Conservation (phyloP, 2,888 invertebrate genomes). For the Cephus pygmeus region DNA sequence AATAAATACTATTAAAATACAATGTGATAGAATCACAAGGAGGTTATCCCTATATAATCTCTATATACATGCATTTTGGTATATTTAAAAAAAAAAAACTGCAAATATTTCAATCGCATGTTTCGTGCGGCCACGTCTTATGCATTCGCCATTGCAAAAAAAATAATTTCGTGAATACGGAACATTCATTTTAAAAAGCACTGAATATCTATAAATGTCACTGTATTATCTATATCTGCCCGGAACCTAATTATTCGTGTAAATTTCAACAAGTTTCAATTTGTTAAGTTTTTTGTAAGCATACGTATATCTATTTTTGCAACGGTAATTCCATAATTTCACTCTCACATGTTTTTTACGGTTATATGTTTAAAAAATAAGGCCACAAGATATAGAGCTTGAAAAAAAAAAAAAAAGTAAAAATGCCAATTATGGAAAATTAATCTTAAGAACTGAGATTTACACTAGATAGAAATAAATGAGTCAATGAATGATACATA, state of each 20-base stretch:
- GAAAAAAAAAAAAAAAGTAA: neutral
- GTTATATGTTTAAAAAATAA: neutral
- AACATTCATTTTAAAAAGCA: neutral
- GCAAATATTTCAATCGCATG: too few species aligned
- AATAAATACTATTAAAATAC: too few species aligned
- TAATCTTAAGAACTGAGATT: neutral
- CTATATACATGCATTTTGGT: neutral
- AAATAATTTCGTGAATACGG: neutral
- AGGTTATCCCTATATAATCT: neutral
- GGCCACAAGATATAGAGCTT: neutral
- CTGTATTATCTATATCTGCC: neutral
- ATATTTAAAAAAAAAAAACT: neutral
- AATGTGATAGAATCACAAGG: too few species aligned
- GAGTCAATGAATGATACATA: constrained; percentile 61
- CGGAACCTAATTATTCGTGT: neutral
- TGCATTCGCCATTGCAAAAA: too few species aligned
- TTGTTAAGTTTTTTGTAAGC: neutral
- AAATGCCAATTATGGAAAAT: neutral
- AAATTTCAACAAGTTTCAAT: neutral
- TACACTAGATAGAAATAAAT: constrained; percentile 30
- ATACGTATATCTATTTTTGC: neutral
- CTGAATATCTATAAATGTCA: too few species aligned
- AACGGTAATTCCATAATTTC: neutral
- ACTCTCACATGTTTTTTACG: neutral
- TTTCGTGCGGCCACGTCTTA: too few species aligned